Evolutionary conservation across 2,888 invertebrate species (phyloP), one percentile per base, ranked within the genome.

Genomic region (Lutraria lutraria): DNA sequence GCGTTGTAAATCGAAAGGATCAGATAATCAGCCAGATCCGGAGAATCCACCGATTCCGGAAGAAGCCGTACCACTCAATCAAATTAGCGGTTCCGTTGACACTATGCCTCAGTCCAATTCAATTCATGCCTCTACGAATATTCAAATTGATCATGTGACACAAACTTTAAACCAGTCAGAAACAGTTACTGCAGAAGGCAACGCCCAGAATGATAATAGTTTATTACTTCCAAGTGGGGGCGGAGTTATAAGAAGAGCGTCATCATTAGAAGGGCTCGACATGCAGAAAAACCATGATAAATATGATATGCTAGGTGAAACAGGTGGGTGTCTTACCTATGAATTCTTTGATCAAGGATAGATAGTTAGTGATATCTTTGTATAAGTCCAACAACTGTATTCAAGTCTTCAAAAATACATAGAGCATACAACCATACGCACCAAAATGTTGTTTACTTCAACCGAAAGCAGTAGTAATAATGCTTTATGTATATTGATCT

Each of bases 41-140:
- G 95, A 95, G 87, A 95, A 95, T 87, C 95, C 95, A 12, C 93
- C 94, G 0, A 92, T 92, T 60, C 92, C 91, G 3, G 93, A 93
- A 68, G 95, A 95, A 85, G 91, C 93, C 4, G 94, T 95, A 8
- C 95, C 95, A 3, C 94, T 95, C 19, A 95, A 95, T 89, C 94
- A 94, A 63, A 92, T 95, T 82, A 92, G 91, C 21, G 84, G 90
- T 52, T 83, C 92, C 1, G 92, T 93, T 29, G 89, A 90, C 25
- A 80, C 85, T n/a, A 90, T 91, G 29, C 89, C 86, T 31, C 91
- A 90, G 52, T 86, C 91, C n/a, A 89, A 92, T 79, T 76, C 86
- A 52, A 87, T 89, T 83, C 83, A 82, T 54, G 85, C 85, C 43
- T 83, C 85, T 21, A 80, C 87, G 0, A 84, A 88, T 31, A 34